Evolutionary conservation across 1,140 invertebrate species (phyloP), one percentile per base, ranked within the genome.

Genomic region (Acromyrmex echinatior): DNA sequence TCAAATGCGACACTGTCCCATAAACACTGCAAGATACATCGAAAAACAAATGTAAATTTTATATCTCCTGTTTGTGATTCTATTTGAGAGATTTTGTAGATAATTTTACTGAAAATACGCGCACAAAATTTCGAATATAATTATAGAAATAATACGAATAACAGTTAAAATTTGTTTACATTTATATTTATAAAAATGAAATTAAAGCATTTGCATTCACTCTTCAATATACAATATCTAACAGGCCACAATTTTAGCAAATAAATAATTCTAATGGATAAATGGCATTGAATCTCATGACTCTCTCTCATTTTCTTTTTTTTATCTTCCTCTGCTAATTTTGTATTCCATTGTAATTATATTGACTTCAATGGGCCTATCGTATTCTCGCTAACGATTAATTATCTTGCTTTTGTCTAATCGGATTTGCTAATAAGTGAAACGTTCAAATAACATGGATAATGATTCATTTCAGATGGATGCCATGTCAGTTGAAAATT

Each of bases 401-500:
- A 85, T 82, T 62, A 62, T 49, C 60, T 60, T 18, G 21, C 60
- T 39, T 53, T 66, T 21, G 45, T 79, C 12, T 79, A 79, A 86
- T 56, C 62, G 16, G 21, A 66, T 79, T 78, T 5, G 2, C 5
- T 9, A 63, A 66, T 77, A 74, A 80, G 58, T 39, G 18, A 18
- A 6, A 1, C 9, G 14, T 21, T 6, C 25, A 5, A 31, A 21
- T 81, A 86, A 86, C 84, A 56, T 21, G 39, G 16, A 71, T 78
- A 51, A 73, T 79, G 60, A 73, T 63, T 78, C 90, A 84, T 94
- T 94, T 78, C 88, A 95, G 95, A 89, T 95, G 93, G 92, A 93
- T 95, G 91, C 94, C 93, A 14, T 94, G 93, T 73, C 90, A 93
- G 66, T 78, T 95, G 89, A 93, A 94, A 80, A 92, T 95, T 63